Conservation (phyloP, 1,140 invertebrate species). For the Apis dorsata region DNA sequence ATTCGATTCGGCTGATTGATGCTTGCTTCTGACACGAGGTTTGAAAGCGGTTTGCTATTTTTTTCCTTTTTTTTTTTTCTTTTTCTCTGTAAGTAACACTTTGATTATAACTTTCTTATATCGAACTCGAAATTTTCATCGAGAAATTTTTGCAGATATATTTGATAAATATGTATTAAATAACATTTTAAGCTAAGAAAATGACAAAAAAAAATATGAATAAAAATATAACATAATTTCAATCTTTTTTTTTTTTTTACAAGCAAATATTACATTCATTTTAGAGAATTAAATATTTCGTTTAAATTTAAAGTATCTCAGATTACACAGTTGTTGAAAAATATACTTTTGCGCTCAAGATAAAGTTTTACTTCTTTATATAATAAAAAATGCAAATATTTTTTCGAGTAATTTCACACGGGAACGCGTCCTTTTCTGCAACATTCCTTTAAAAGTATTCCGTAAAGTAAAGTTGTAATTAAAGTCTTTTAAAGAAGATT, state of each 20-base stretch:
- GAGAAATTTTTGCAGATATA: neutral
- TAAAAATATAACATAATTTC: too few species aligned
- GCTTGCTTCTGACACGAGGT: constrained; percentile 13
- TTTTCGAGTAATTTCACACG: neutral
- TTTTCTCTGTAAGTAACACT: neutral
- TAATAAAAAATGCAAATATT: neutral
- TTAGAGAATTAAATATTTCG: too few species aligned
- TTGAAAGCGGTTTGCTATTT: neutral
- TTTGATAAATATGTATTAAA: too few species aligned
- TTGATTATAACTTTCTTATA: too few species aligned
- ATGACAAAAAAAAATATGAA: neutral
- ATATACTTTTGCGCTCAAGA: neutral
- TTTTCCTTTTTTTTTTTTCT: neutral
- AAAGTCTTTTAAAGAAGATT: neutral
- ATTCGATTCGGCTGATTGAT: constrained; percentile 40
- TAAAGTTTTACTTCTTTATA: neutral
- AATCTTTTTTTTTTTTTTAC: too few species aligned
- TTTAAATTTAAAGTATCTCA: too few species aligned
- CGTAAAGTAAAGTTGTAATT: neutral
- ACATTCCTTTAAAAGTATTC: neutral
- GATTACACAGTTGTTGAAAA: too few species aligned
- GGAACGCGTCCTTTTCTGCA: too few species aligned
- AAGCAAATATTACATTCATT: too few species aligned
- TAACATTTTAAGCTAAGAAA: too few species aligned
- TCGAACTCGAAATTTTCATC: neutral